Evolutionary conservation across 2,113 vertebrate genomes (phyloP).

Genomic region (Prolemur simus): DNA sequence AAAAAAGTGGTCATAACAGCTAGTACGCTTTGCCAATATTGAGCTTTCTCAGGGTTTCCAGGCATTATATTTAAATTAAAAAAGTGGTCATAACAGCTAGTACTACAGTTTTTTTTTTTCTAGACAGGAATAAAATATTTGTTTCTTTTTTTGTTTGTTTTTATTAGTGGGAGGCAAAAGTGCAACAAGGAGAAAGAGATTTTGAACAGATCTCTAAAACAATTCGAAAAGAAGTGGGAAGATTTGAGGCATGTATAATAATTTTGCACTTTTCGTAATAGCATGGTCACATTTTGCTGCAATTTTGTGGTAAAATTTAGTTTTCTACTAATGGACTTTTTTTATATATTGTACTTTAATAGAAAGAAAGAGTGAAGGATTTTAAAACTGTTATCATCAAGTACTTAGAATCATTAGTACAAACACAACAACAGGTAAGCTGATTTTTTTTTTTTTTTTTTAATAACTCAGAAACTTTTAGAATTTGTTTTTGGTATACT

Average conservation of each 20-base stretch:
- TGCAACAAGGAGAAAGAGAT: conserved; percentile 97
- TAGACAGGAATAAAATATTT: conserved; percentile 41
- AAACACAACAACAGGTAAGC: conserved; percentile 97
- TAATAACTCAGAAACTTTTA: neutral
- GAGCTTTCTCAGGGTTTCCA: neutral
- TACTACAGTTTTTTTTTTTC: neutral
- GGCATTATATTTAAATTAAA: conserved; percentile 24
- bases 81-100: neutral
- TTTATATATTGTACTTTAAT: conserved; percentile 72
- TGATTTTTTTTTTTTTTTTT: conserved; percentile 28
- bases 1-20: neutral
- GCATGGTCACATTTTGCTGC: neutral
- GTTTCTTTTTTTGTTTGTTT: conserved; percentile 76
- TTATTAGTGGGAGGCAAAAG: conserved; percentile 96
- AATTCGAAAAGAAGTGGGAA: conserved; percentile 96
- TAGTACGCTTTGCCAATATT: neutral
- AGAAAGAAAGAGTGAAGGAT: conserved; percentile 98
- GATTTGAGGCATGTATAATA: conserved; percentile 93
- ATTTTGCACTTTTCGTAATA: conserved; percentile 61
- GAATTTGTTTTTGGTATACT: neutral
- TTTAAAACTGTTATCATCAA: conserved; percentile 97
- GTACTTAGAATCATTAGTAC: conserved; percentile 97
- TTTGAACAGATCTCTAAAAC: conserved; percentile 99
- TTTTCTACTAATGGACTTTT: conserved; percentile 44
- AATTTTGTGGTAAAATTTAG: conserved; percentile 38